Evolutionary conservation across 2,888 invertebrate species (phyloP).

Genomic region (Spodoptera picta): DNA sequence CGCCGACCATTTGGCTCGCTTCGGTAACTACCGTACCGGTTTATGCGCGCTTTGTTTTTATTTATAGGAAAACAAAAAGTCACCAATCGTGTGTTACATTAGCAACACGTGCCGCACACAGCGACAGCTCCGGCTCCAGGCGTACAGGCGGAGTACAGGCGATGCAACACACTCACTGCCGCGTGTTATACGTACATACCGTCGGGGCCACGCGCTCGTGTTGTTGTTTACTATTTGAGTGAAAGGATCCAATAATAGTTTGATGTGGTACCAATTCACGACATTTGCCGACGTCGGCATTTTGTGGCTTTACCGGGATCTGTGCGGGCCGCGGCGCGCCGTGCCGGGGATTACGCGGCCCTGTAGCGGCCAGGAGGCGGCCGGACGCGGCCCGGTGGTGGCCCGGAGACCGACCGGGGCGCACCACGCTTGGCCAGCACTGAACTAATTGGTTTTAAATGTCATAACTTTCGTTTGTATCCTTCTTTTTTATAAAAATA

Average conservation of each 20-base stretch:
- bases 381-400: conserved; percentile 5
- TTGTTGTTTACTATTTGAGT: conserved; percentile 3
- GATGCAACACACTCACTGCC: no score
- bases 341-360: conserved; percentile 30
- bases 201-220: no score
- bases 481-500: no score
- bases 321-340: conserved; percentile 3
- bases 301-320: conserved; percentile 10
- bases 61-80: conserved; percentile 25
- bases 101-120: neutral
- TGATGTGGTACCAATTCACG: conserved; percentile 36
- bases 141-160: no score
- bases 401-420: conserved; percentile 12
- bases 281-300: conserved; percentile 27
- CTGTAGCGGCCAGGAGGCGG: conserved; percentile 7
- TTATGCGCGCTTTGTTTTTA: conserved; percentile 27
- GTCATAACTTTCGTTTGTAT: conserved; percentile 33
- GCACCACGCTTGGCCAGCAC: conserved; percentile 16
- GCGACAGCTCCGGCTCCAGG: no score
- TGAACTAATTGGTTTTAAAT: conserved; percentile 52
- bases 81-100: neutral
- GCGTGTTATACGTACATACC: no score
- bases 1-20: conserved; percentile 47
- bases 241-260: conserved; percentile 14
- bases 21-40: conserved; percentile 33